Base-by-base conservation (phyloP, 2,113 vertebrate genomes). In the Perca schrenkii region DNA sequence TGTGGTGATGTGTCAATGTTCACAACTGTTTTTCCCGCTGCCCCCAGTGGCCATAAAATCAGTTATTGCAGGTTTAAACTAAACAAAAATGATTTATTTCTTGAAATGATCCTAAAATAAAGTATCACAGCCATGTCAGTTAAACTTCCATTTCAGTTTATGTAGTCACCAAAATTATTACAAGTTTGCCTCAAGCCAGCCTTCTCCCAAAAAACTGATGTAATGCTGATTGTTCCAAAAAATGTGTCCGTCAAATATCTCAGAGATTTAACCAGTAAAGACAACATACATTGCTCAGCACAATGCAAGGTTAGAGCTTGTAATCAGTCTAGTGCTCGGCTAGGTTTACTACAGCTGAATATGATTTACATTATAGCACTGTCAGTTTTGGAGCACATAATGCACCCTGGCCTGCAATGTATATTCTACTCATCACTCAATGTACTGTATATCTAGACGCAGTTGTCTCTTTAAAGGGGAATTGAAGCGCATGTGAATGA, bases 401-500 rank as follows among this genome's bases (percentile, higher is more conserved):
- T 52, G 17, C 40, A 40, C 2, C 21, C 4, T 49, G 16, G 21
- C 6, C 49, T 31, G 22, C 16, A 34, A 66, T 50, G 16, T n/a
- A 47, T 50, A 31, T 76, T 61, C 21, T 28, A 40, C 11, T 63
- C 46, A 40, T 67, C 36, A 0, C 50, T 79, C 25, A 16, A 16
- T 36, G 28, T 40, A 7, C n/a, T 46, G 14, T 17, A 13, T 13
- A 13, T 13, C 14, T 69, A 21, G 34, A 6, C 14, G 13, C 3
- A 43, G 12, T 21, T 40, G 15, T 77, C 13, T 13, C 77, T 43
- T 68, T 54, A 65, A 61, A 61, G 19, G 28, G 40, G 53, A 73
- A 75, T 56, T 80, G 72, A 72, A 77, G 68, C 22, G 50, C n/a
- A 84, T 28, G n/a, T 34, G 10, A 61, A 46, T 22, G 28, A 82